Conservation (phyloP, 2,888 invertebrate species). For the Phytoseiulus persimilis region DNA sequence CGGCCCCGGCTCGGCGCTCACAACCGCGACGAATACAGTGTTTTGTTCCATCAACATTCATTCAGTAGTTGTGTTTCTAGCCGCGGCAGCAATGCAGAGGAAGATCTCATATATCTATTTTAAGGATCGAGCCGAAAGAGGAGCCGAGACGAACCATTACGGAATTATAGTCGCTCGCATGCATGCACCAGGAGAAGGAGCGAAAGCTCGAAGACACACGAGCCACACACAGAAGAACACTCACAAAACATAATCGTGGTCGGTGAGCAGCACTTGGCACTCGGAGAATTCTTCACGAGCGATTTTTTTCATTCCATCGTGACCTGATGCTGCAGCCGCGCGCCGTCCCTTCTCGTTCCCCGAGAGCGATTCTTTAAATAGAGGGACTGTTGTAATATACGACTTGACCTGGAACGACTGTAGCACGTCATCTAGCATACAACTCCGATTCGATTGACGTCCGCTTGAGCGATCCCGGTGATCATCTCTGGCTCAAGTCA, state of each 20-base stretch:
- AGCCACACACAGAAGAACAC: background rate
- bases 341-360: no score
- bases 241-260: background rate
- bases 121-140: background rate
- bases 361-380: background rate
- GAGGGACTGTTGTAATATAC: background rate
- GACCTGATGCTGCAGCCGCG: background rate
- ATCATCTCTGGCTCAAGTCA: background rate
- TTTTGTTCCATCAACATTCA: background rate
- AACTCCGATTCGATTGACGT: background rate
- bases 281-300: background rate
- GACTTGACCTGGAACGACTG: background rate
- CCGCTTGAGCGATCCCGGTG: background rate
- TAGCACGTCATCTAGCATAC: background rate
- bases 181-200: background rate
- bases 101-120: background rate
- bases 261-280: background rate
- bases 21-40: background rate
- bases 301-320: background rate
- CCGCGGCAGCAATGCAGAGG: background rate
- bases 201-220: background rate
- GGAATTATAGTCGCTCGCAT: slow-evolving; percentile 5
- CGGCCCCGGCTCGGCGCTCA: no score
- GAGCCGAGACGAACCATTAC: slow-evolving; percentile 5
- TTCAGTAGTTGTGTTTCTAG: background rate